These are phyloP conservation scores for Brachionus rotundiformis DNA, from an alignment of 1,140 invertebrate species.

Conservation along the genomic window DNA sequence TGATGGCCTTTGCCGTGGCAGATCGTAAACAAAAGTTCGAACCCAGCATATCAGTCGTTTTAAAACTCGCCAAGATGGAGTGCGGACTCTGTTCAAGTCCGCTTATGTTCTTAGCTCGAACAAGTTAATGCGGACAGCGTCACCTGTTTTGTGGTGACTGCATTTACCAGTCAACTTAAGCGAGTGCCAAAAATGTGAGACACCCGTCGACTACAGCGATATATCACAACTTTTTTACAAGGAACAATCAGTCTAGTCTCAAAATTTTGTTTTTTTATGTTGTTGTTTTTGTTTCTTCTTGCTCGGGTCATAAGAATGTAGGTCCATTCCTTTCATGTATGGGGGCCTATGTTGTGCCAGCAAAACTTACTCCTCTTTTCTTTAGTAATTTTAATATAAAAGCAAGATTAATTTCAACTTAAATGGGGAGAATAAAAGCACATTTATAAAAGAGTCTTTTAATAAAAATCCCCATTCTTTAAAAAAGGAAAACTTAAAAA, in stretches of 20 bases:
- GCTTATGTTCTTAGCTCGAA: no score
- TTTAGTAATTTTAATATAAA: neutral
- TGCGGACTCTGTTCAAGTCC: no score
- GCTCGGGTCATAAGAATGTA: neutral
- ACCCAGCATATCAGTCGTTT: no score
- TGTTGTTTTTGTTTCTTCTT: neutral
- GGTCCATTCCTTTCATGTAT: slow-evolving; percentile 4
- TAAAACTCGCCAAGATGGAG: no score
- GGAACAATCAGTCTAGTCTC: neutral
- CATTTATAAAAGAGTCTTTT: neutral
- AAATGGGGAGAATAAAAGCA: neutral
- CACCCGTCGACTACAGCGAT: no score
- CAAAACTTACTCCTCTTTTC: neutral
- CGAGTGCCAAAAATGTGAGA: no score
- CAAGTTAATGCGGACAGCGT: no score
- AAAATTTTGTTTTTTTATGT: neutral
- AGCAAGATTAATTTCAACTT: neutral
- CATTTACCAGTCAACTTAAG: no score
- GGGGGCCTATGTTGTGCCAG: slow-evolving; percentile 14
- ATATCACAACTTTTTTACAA: neutral
- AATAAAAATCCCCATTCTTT: neutral
- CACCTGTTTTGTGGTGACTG: no score
- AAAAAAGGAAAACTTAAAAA: no score
- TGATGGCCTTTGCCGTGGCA: no score
- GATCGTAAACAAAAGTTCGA: no score